Evolutionary conservation across 2,113 vertebrate species (phyloP).

Genomic region (Sturnira hondurensis): DNA sequence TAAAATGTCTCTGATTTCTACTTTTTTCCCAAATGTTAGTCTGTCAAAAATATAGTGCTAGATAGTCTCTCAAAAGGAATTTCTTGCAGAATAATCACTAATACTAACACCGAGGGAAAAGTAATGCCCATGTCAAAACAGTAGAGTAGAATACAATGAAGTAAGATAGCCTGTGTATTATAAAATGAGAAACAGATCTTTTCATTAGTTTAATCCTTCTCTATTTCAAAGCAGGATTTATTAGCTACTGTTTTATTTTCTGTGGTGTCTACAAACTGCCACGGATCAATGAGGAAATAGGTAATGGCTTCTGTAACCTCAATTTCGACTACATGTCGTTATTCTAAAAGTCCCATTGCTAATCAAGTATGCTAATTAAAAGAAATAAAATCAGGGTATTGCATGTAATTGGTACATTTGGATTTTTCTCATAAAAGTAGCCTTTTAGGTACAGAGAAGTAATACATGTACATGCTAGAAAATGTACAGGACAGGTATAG

Average conservation of each 20-base stretch:
- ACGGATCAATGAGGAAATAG: conserved; percentile 8
- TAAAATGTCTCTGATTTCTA: conserved; percentile 9
- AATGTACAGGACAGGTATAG: not conserved
- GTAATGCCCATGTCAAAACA: not conserved
- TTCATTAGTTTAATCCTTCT: conserved; percentile 28
- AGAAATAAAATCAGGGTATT: not conserved
- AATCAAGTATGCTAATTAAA: not conserved
- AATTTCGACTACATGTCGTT: not conserved
- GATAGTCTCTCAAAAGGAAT: not conserved
- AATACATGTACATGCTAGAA: not conserved
- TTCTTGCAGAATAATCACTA: not conserved
- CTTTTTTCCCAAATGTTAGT: conserved; percentile 1
- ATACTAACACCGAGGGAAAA: not conserved
- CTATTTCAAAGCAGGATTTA: conserved; percentile 11
- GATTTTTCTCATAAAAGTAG: not conserved
- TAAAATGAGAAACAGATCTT: conserved; percentile 34
- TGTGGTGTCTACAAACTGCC: not conserved
- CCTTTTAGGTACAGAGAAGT: not conserved
- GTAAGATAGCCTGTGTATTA: not conserved
- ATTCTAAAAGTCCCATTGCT: not conserved
- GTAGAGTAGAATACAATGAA: conserved; percentile 38
- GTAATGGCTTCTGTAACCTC: not conserved
- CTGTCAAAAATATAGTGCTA: conserved; percentile 4
- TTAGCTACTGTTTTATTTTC: not conserved
- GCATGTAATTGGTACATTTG: not conserved